phyloP scores from a whole-genome alignment of 1,140 invertebrate genomes.

The Telenomus remus region DNA sequence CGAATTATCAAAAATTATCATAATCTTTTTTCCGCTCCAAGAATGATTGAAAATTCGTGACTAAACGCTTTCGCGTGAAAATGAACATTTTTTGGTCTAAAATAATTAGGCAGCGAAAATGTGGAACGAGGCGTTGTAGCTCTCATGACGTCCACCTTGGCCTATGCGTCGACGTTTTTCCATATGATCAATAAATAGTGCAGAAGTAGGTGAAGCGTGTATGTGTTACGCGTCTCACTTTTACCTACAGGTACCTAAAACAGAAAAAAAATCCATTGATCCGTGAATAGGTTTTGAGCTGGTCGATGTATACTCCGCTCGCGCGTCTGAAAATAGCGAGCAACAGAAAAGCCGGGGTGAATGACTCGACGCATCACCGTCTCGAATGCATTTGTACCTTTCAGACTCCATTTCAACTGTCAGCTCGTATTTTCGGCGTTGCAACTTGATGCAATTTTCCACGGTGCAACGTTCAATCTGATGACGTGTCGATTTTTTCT shows the following conservation, averaged over 20 bases:
- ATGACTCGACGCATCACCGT: slow-evolving; percentile 14
- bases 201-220: slow-evolving; percentile 52
- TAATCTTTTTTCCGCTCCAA: too few relatives aligned
- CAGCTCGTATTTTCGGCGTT: slow-evolving; percentile 12
- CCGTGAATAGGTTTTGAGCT: slow-evolving; percentile 19
- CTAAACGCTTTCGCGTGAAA: background rate
- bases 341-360: slow-evolving; percentile 10
- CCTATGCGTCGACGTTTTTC: slow-evolving; percentile 53
- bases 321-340: slow-evolving; percentile 20
- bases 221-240: slow-evolving; percentile 46
- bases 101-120: slow-evolving; percentile 36
- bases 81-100: slow-evolving; percentile 2
- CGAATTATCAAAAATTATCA: slow-evolving; percentile 20
- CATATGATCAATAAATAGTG: slow-evolving; percentile 56
- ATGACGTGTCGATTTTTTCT: slow-evolving; percentile 5
- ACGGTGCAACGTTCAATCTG: background rate
- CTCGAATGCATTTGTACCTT: slow-evolving; percentile 12
- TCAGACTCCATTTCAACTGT: slow-evolving; percentile 6
- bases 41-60: background rate
- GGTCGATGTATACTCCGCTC: slow-evolving; percentile 6
- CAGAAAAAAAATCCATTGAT: slow-evolving; percentile 21
- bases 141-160: slow-evolving; percentile 44
- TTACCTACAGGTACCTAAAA: slow-evolving; percentile 26
- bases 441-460: background rate
- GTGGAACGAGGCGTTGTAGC: slow-evolving; percentile 35